These are phyloP conservation scores for Chrysaora quinquecirrha DNA, from an alignment of 30 jellyfish, hydroid and myxozoan species.

Conservation along the genomic window DNA sequence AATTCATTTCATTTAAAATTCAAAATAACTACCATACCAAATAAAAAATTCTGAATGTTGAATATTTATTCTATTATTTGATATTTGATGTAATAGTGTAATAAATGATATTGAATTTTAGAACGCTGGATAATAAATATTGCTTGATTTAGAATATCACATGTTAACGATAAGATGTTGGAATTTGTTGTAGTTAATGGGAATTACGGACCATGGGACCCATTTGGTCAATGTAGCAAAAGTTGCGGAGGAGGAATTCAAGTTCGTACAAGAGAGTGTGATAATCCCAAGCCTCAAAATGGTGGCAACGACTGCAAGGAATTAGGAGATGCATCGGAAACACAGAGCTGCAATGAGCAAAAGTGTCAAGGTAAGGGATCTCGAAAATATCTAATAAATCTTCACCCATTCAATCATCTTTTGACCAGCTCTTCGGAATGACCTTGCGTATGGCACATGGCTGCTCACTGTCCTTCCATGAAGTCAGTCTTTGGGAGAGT, in stretches of 20 bases:
- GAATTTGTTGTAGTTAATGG: conserved; percentile 19
- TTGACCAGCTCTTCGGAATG: background rate
- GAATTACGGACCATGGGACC: conserved; percentile 40
- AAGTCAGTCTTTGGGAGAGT: background rate
- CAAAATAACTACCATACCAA: background rate
- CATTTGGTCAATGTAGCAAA: conserved; percentile 23
- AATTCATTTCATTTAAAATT: background rate
- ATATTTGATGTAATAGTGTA: background rate
- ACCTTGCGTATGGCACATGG: too few relatives aligned
- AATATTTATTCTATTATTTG: background rate
- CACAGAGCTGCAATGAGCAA: conserved; percentile 12
- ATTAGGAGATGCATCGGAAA: conserved; percentile 17
- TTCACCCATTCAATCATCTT: background rate
- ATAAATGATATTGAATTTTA: too few relatives aligned
- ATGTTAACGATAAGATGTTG: too few relatives aligned
- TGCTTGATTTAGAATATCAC: too few relatives aligned
- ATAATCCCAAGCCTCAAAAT: conserved; percentile 31
- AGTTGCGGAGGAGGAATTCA: conserved; percentile 45
- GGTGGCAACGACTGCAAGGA: conserved; percentile 13
- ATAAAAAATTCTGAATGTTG: background rate
- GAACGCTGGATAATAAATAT: too few relatives aligned
- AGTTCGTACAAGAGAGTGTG: conserved; percentile 23
- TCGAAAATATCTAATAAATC: background rate
- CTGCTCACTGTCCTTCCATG: too few relatives aligned
- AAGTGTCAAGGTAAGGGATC: conserved; percentile 19